Percentiles rank a stretch among this genome's conserved stretches.
Conservation (phyloP, 1,140 invertebrate species). For the Coelopa frigida region DNA sequence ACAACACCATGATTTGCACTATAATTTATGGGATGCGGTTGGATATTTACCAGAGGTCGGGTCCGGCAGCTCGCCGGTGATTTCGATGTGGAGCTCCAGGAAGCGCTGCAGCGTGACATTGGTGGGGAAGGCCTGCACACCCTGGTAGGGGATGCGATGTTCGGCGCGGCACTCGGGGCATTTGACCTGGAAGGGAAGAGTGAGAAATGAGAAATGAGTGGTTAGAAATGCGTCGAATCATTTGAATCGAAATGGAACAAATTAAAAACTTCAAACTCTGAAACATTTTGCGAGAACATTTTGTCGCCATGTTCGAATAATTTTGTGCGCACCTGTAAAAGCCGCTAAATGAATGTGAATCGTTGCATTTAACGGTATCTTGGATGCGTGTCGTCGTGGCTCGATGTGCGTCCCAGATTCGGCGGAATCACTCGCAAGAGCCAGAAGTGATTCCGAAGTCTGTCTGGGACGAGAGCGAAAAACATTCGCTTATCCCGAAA, state of each 20-base stretch:
- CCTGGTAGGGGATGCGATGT: conserved; percentile 94
- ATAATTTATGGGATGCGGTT: too few relatives aligned
- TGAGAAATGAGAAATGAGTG: conserved; percentile 3
- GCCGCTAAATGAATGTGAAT: conserved; percentile 1
- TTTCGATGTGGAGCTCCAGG: conserved; percentile 89
- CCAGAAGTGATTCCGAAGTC: too few relatives aligned
- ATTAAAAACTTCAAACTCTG: neutral
- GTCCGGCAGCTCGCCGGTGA: conserved; percentile 83
- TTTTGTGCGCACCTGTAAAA: conserved; percentile 14
- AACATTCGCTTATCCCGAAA: too few relatives aligned
- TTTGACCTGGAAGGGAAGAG: conserved; percentile 67
- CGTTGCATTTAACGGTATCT: conserved; percentile 6
- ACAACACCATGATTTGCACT: too few relatives aligned
- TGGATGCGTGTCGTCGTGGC: conserved; percentile 2
- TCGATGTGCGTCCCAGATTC: conserved; percentile 5
- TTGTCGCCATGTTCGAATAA: too few relatives aligned
- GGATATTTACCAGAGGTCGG: conserved; percentile 63
- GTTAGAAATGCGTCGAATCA: neutral
- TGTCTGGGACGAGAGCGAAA: too few relatives aligned
- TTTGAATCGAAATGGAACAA: neutral
- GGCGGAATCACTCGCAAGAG: too few relatives aligned
- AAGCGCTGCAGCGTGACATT: conserved; percentile 94
- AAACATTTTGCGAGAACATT: neutral
- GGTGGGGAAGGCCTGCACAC: conserved; percentile 90
- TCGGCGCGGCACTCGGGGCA: conserved; percentile 98